Evolutionary conservation across 1,140 invertebrate genomes (phyloP).

Genomic region (Drosophila orena): DNA sequence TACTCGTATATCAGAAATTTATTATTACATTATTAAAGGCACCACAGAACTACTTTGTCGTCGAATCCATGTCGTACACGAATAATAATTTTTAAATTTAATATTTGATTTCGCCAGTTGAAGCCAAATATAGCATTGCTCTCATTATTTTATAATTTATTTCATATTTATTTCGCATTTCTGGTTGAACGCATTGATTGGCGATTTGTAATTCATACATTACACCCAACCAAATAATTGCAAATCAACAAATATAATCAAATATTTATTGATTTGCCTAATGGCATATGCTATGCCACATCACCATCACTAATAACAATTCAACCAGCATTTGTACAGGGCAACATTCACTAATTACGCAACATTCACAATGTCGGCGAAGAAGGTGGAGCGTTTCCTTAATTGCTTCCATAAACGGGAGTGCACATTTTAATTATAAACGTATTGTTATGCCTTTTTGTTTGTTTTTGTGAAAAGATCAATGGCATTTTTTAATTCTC

Average conservation of each 20-base stretch:
- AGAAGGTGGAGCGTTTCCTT: constrained; percentile 16
- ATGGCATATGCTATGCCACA: constrained; percentile 55
- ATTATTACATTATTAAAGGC: not conserved
- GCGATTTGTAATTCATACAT: constrained; percentile 60
- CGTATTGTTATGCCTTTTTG: not conserved
- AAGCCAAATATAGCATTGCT: not conserved
- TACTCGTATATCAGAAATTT: too few relatives aligned
- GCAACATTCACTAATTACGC: constrained; percentile 54
- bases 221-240: constrained; percentile 60
- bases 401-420: constrained; percentile 25
- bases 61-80: not conserved
- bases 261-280: constrained; percentile 76
- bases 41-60: not conserved
- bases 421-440: constrained; percentile 64
- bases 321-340: constrained; percentile 15
- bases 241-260: constrained; percentile 80
- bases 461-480: not conserved
- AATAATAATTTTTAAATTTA: constrained; percentile 9
- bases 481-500: not conserved
- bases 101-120: constrained; percentile 7
- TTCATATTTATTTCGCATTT: constrained; percentile 18
- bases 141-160: constrained; percentile 3
- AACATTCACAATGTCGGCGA: constrained; percentile 32
- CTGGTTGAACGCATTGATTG: constrained; percentile 22
- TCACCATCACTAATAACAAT: constrained; percentile 14